Percentiles rank a stretch among this genome's conserved stretches.
phyloP scores from a whole-genome alignment of 2,888 invertebrate species.

The Liopterus haemorrhoidalis region DNA sequence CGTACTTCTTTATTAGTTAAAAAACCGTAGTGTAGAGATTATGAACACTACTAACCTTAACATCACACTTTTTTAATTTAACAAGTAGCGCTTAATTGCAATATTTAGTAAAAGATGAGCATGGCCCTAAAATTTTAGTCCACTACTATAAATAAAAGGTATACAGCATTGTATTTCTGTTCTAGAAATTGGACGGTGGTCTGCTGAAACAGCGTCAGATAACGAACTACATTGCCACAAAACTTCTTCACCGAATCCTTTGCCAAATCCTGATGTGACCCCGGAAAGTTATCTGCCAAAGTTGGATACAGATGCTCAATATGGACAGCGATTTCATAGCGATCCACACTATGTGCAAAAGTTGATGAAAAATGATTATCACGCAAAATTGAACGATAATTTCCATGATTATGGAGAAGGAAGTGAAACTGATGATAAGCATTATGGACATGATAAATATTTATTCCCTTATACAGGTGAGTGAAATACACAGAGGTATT shows the following conservation, averaged over 20 bases:
- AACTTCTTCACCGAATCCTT: constrained; percentile 61
- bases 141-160: no score
- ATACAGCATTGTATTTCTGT: constrained; percentile 32
- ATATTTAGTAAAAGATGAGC: no score
- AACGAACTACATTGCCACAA: constrained; percentile 59
- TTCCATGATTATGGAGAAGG: constrained; percentile 57
- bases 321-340: no score
- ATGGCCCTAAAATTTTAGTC: no score
- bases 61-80: no score
- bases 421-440: constrained; percentile 67
- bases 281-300: constrained; percentile 54
- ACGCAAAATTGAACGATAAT: constrained; percentile 39
- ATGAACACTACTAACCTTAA: no score
- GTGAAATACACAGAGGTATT: constrained; percentile 25
- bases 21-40: no score
- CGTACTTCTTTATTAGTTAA: no score
- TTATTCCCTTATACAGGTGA: constrained; percentile 75
- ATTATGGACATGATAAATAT: constrained; percentile 70
- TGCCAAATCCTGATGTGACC: constrained; percentile 73
- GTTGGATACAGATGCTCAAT: constrained; percentile 48
- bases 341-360: constrained; percentile 24
- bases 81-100: no score
- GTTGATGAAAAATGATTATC: constrained; percentile 39
- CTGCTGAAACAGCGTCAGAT: constrained; percentile 72
- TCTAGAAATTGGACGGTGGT: constrained; percentile 60